Conservation (phyloP, 2,888 invertebrate genomes). For the Dorcus parallelipipedus region DNA sequence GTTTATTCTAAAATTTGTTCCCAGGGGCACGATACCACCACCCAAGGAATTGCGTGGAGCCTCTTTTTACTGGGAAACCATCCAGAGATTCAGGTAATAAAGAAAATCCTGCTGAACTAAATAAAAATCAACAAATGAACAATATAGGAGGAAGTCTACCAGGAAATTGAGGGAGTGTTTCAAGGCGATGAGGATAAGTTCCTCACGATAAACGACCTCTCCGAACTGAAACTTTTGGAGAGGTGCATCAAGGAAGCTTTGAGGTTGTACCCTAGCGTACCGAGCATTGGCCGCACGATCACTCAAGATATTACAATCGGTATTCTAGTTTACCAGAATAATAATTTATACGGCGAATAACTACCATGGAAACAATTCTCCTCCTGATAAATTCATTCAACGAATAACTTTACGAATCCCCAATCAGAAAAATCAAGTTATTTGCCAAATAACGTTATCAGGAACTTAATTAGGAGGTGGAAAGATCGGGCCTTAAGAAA, state of each 20-base stretch:
- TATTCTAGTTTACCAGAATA: conserved; percentile 27
- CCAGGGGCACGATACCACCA: conserved; percentile 39
- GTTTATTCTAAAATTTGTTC: conserved; percentile 3
- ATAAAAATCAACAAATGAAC: not conserved
- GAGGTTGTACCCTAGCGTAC: conserved; percentile 65
- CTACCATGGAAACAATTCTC: too few species aligned
- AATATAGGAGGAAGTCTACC: conserved; percentile 49
- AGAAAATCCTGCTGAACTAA: not conserved
- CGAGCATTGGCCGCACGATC: conserved; percentile 59
- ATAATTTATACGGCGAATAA: not conserved
- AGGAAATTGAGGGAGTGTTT: conserved; percentile 50
- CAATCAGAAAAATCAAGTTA: too few species aligned
- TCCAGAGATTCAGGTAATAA: conserved; percentile 33
- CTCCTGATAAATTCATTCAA: too few species aligned
- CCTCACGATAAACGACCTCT: conserved; percentile 56
- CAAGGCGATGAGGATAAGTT: conserved; percentile 50
- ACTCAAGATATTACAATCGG: conserved; percentile 57
- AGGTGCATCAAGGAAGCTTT: conserved; percentile 67
- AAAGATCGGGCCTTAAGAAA: too few species aligned
- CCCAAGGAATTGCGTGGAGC: conserved; percentile 37
- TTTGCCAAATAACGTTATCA: too few species aligned
- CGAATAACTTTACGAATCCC: too few species aligned
- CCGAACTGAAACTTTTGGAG: conserved; percentile 64
- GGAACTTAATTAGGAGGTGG: too few species aligned
- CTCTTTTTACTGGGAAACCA: conserved; percentile 34